Percentiles rank a stretch among this genome's conserved stretches.
Evolutionary conservation across 1,140 invertebrate species (phyloP).

Genomic region (Heterodera carotae): DNA sequence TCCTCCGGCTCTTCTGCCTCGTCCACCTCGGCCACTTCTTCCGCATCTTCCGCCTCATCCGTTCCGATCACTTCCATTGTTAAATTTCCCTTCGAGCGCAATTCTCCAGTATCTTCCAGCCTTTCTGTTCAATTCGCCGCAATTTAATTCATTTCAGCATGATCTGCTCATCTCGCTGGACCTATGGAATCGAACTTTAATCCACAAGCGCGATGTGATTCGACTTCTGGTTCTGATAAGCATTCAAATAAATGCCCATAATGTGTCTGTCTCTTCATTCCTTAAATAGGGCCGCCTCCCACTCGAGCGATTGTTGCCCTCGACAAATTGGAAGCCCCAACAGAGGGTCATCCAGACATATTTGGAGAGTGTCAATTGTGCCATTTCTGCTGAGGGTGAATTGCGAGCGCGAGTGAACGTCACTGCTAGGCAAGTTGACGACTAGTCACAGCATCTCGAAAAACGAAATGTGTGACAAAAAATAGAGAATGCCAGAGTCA

Average conservation of each 20-base stretch:
- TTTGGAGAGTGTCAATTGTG: conserved; percentile 41
- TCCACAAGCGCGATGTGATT: conserved; percentile 24
- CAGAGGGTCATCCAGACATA: conserved; percentile 48
- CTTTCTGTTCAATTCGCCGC: background rate
- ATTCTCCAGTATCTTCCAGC: conserved; percentile 21
- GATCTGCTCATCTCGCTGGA: conserved; percentile 50
- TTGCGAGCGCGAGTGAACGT: conserved; percentile 48
- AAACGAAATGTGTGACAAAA: no score
- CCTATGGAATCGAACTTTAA: conserved; percentile 45
- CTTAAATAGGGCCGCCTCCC: conserved; percentile 19
- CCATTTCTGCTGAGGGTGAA: conserved; percentile 20
- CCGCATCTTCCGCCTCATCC: conserved; percentile 12
- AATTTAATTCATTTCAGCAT: conserved; percentile 7
- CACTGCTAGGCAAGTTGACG: conserved; percentile 42
- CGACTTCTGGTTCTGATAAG: conserved; percentile 6
- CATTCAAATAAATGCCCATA: conserved; percentile 14
- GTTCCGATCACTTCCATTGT: conserved; percentile 55
- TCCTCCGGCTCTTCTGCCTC: conserved; percentile 5
- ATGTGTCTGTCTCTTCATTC: conserved; percentile 3
- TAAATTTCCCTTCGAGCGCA: conserved; percentile 64
- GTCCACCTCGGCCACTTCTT: conserved; percentile 17
- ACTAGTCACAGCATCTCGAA: no score
- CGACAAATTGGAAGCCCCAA: conserved; percentile 36
- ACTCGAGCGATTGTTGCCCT: conserved; percentile 38
- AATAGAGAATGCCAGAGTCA: background rate